A percentile compares a stretch with the other conserved stretches of the same genome.
These are phyloP conservation scores for Bombus consobrinus DNA, from an alignment of 1,140 invertebrate genomes.

Conservation along the genomic window DNA sequence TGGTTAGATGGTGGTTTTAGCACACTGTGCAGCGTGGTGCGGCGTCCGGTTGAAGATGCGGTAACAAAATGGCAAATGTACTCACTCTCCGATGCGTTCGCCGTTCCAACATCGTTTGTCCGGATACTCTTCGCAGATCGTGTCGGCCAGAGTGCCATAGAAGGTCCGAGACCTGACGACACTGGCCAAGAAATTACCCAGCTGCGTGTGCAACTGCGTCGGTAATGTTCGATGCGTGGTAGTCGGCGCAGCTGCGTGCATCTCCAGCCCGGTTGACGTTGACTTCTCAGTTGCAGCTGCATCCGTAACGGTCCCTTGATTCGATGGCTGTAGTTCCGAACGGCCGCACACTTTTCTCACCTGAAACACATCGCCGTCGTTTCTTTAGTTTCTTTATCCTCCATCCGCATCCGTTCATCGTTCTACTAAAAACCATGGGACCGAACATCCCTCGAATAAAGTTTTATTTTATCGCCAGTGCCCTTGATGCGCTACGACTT, in stretches of 20 bases:
- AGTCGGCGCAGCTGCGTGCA: conserved; percentile 58
- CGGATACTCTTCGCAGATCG: conserved; percentile 85
- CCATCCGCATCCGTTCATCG: not conserved
- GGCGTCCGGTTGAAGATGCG: too few species aligned
- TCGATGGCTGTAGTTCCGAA: conserved; percentile 67
- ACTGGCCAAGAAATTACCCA: conserved; percentile 86
- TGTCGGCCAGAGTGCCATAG: conserved; percentile 87
- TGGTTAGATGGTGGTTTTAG: too few species aligned
- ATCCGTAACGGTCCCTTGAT: conserved; percentile 22
- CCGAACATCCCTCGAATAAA: too few species aligned
- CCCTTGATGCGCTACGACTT: too few species aligned
- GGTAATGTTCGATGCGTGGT: conserved; percentile 60
- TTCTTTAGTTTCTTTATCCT: not conserved
- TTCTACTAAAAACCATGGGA: not conserved
- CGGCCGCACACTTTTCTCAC: conserved; percentile 77
- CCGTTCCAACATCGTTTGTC: conserved; percentile 88
- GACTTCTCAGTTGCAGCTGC: conserved; percentile 55
- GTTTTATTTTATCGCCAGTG: too few species aligned
- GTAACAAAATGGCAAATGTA: conserved; percentile 64
- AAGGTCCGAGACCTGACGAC: conserved; percentile 87
- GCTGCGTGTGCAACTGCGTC: conserved; percentile 79
- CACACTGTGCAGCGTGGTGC: too few species aligned
- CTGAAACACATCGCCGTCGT: conserved; percentile 65
- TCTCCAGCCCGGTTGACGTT: conserved; percentile 23
- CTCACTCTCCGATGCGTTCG: conserved; percentile 89